Base-by-base conservation (phyloP, 2,888 invertebrate genomes). In the Oligia strigilis region DNA sequence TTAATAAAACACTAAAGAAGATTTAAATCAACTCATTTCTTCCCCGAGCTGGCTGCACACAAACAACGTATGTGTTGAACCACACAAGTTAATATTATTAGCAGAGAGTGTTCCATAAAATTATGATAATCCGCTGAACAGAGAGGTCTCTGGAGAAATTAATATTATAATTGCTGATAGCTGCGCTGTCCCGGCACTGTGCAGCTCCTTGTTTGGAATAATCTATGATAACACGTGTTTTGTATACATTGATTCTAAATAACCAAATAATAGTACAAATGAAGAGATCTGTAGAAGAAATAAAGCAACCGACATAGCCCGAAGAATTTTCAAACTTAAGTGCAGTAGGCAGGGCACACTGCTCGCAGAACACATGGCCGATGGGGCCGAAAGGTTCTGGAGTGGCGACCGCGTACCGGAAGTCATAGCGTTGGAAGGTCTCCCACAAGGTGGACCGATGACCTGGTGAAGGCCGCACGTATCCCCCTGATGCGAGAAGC, bases 91-190 rank as follows among this genome's bases (percentile, higher is more conserved):
- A 66, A 78, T 75, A 67, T 83, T 62, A 78, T 78, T 71, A 78
- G 87, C 70, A 13, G 52, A 36, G 75, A 70, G 65, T 70, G 78
- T 60, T 74, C 64, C 72, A 78, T 78, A 78, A 73, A 74, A 77
- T 87, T 84, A 87, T 87, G 66, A 84, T 84, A 83, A 84, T 84
- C 73, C 64, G 19, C 52, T 23, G 73, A 74, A 77, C 87, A 82
- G 46, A 82, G 40, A 62, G n/a, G 64, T 83, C 84, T 67, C 87
- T 52, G n/a, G 84, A 77, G 84, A 86, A 84, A 84, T 86, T 86
- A 83, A 49, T 72, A 29, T 69, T 72, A n/a, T 69, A 55, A 83
- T 77, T 70, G 62, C 73, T 67, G 76, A 83, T 82, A 82, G 62
- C 86, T n/a, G 23, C 19, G 65, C 36, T 64, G 78, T 58, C 17